Evolutionary conservation across 2,797 vertebrate genomes (phyloP), one percentile per base, ranked within the genome.

Genomic region (Geotria australis): DNA sequence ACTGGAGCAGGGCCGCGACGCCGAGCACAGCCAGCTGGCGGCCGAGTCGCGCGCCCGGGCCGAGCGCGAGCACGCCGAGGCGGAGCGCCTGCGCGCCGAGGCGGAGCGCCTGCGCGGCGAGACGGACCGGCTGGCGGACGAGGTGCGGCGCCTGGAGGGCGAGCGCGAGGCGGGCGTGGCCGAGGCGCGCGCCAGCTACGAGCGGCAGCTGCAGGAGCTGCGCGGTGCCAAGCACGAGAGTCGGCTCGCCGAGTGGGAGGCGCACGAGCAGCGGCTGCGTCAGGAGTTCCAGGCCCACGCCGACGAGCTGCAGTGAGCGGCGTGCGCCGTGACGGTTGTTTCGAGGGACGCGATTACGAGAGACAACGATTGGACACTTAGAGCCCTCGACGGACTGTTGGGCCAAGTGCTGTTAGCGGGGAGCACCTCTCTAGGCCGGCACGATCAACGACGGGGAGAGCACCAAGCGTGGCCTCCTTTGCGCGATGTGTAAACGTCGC

Each of bases 181-280:
- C 69, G 91, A 98, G 77, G 85, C 85, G 15, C 86, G 93, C 65
- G 77, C 77, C 12, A 94, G 89, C 66, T 94, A 95, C 57, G 85
- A 98, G 57, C 81, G 78, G 1, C 88, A 98, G 68, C 76, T 98
- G 61, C 88, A 98, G 64, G 84, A 80, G 65, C 79, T 98, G 77
- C 93, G 89, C 75, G 73, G 85, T 56, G 89, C 85, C 6, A 86
- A 95, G 67, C 79, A 86, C 1, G 85, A 95, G 68, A 93, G 82
- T 68, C 70, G 93, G 48, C 68, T 86, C 69, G 77, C 79, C 8
- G 24, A 38, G 24, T 91, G 85, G 76, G 93, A 89, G 72, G 83
- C 86, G 67, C 95, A 85, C 3, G 88, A 98, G 72, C 71, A 74
- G 1, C 85, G 94, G 59, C 74, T 95, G 63, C 75, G 81, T 63